Evolutionary conservation across 2,797 vertebrate genomes (phyloP), one percentile per base, ranked within the genome.

Genomic region (Mallotus villosus): DNA sequence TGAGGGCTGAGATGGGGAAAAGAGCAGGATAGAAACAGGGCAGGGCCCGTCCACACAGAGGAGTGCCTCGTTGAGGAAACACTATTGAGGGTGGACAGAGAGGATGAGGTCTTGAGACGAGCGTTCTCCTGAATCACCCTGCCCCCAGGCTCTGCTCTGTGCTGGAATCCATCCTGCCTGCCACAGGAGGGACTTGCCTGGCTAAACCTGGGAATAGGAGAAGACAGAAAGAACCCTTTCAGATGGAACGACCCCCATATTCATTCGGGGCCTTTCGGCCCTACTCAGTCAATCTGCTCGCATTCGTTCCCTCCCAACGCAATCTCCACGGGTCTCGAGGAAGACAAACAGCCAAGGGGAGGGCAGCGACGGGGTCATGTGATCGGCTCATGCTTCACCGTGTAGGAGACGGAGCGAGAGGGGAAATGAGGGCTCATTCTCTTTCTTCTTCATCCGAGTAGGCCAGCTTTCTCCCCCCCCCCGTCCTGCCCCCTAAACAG

Each of bases 401-500:
- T 12, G 41, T 8, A 14, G 41, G 12, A 46, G 41, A 46, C 9
- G 3, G 41, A 41, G 34, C 9, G 37, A 14, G 41, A 3, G 12
- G 63, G 75, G 75, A 17, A 63, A 70, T 49, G 1, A 55, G 5
- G 51, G 16, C 16, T 55, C 51, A 19, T 64, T 80, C 49, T 72
- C 60, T 2, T 53, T 68, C 60, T 70, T 60, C 65, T 64, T 63
- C 11, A 24, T 53, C 68, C 16, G 8, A 55, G 16, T 55, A 55
- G 51, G 51, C 51, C 57, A 9, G 71, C 62, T n/a, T n/a, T 76
- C 37, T 51, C 27, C 77, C 73, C 16, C 37, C 46, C 27, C 77
- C 73, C 16, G 27, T 63, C 77, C 80, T 73, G 2, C 74, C 81
- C 72, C 49, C 71, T 65, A 14, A 17, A 77, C 55, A 81, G 76